Percentiles rank a stretch among this genome's conserved stretches.
phyloP scores from a whole-genome alignment of 2,113 vertebrate genomes.

The Accipiter cooperii region DNA sequence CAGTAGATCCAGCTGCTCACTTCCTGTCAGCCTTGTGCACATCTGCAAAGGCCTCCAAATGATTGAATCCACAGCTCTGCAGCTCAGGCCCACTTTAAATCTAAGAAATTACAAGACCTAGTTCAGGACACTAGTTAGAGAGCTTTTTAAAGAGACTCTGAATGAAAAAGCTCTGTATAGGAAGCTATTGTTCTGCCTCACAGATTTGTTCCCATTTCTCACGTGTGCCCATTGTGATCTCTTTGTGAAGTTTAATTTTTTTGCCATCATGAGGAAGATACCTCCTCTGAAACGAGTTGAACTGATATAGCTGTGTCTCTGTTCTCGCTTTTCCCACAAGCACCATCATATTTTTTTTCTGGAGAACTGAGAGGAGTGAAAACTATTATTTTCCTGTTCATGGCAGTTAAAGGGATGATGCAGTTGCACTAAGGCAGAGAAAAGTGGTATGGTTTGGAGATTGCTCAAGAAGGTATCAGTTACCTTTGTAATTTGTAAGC shows the following conservation, averaged over 20 bases:
- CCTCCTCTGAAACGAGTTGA: background rate
- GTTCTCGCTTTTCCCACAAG: background rate
- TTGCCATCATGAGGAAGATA: background rate
- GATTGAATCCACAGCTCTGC: background rate
- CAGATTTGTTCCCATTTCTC: background rate
- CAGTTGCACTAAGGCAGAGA: background rate
- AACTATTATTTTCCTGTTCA: background rate
- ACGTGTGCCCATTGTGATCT: background rate
- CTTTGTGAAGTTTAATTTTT: background rate
- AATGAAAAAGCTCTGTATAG: background rate
- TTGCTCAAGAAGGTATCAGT: background rate
- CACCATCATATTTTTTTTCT: background rate
- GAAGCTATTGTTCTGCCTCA: background rate
- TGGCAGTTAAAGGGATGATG: background rate
- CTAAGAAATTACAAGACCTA: background rate
- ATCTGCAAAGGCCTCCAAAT: background rate
- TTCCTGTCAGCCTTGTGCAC: background rate
- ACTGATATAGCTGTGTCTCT: background rate
- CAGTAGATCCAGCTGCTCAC: background rate
- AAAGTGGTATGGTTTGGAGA: background rate
- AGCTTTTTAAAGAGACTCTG: background rate
- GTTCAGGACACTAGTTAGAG: background rate
- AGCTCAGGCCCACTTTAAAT: background rate
- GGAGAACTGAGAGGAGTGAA: background rate
- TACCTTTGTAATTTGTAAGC: background rate